These are phyloP conservation scores for Drosophila lutescens DNA, from an alignment of 2,888 invertebrate genomes.

Conservation along the genomic window DNA sequence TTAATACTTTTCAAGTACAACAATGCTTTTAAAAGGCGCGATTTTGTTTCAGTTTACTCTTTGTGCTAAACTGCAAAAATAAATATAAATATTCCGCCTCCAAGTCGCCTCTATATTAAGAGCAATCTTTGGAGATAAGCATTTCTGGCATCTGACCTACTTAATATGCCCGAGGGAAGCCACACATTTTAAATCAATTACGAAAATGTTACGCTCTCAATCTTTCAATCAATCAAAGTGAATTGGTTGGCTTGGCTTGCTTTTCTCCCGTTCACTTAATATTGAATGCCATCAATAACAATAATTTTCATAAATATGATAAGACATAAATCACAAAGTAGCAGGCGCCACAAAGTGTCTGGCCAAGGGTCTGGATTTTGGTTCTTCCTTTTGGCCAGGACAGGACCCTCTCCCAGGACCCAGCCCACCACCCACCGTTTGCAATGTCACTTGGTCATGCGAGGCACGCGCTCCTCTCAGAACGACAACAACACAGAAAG, in stretches of 20 bases:
- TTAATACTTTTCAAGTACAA: too few species aligned
- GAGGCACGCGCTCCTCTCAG: slow-evolving; percentile 60
- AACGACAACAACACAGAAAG: slow-evolving; percentile 22
- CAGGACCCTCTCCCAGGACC: slow-evolving; percentile 1
- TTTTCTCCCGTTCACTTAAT: slow-evolving; percentile 44
- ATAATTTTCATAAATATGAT: slow-evolving; percentile 81
- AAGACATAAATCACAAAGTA: slow-evolving; percentile 79
- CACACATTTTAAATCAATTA: slow-evolving; percentile 68
- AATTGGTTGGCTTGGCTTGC: slow-evolving; percentile 29
- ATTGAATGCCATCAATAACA: slow-evolving; percentile 80
- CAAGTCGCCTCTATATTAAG: neutral
- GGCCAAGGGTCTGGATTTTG: slow-evolving; percentile 29
- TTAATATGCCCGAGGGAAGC: slow-evolving; percentile 19
- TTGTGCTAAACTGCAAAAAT: too few species aligned
- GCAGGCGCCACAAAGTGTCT: slow-evolving; percentile 71
- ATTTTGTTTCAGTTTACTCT: too few species aligned
- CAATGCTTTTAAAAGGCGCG: too few species aligned
- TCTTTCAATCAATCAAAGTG: slow-evolving; percentile 68
- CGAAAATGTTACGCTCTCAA: slow-evolving; percentile 43
- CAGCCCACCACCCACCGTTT: slow-evolving; percentile 5
- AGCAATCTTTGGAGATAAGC: neutral
- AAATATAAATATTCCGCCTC: neutral
- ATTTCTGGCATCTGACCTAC: neutral
- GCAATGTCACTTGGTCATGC: slow-evolving; percentile 64
- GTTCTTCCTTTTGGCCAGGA: slow-evolving; percentile 1